A percentile compares a stretch with the other conserved stretches of the same genome.
Evolutionary conservation across 1,140 invertebrate genomes (phyloP).

Genomic region (Paramacrobiotus metropolitanus): DNA sequence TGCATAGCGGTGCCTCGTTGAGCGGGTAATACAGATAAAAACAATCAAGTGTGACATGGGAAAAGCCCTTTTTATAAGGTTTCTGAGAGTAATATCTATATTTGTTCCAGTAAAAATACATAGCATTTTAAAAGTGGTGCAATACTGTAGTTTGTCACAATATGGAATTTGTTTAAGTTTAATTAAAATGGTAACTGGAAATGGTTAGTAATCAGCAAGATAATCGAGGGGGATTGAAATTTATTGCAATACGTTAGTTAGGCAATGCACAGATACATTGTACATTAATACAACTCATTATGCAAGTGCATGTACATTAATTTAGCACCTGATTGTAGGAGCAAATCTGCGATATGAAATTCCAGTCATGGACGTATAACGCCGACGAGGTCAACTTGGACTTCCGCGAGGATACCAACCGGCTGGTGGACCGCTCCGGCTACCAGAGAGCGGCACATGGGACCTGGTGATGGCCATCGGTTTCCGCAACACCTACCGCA

Average conservation of each 20-base stretch:
- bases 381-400: constrained; percentile 83
- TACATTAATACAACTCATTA: neutral
- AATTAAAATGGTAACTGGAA: too few species aligned
- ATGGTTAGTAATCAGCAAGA: too few species aligned
- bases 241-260: neutral
- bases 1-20: too few species aligned
- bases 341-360: constrained; percentile 97
- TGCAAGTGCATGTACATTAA: too few species aligned
- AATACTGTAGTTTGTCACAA: too few species aligned
- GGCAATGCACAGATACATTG: neutral
- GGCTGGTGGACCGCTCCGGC: constrained; percentile 68
- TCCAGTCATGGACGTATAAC: constrained; percentile 96
- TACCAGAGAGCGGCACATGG: constrained; percentile 98
- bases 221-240: neutral
- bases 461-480: constrained; percentile 93
- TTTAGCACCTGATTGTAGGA: constrained; percentile 29
- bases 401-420: constrained; percentile 78
- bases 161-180: too few species aligned
- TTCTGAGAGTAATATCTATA: too few species aligned
- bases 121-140: too few species aligned
- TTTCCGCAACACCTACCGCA: constrained; percentile 58
- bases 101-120: too few species aligned
- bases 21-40: too few species aligned
- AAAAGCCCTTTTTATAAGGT: too few species aligned
- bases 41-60: too few species aligned